A percentile compares a stretch with the other conserved stretches of the same genome.
Evolutionary conservation across 1,140 invertebrate species (phyloP).

Genomic region (Dendrolimus kikuchii): DNA sequence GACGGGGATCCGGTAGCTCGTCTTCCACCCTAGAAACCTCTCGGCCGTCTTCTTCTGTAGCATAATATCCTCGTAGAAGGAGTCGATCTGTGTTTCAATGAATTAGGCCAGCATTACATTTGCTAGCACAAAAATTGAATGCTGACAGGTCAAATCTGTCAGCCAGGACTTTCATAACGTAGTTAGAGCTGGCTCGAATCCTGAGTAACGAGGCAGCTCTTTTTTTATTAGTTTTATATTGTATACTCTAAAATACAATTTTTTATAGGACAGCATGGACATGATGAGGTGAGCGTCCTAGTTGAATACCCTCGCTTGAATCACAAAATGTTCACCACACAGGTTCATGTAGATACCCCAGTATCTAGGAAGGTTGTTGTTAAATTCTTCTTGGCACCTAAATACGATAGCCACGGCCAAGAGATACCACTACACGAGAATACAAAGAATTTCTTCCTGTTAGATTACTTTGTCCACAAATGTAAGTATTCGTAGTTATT

Average conservation of each 20-base stretch:
- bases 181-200: too few relatives aligned
- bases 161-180: too few relatives aligned
- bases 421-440: slow-evolving; percentile 70
- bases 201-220: neutral
- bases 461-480: slow-evolving; percentile 68
- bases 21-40: too few relatives aligned
- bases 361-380: slow-evolving; percentile 60
- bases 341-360: slow-evolving; percentile 42
- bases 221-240: neutral
- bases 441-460: slow-evolving; percentile 68
- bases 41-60: too few relatives aligned
- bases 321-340: slow-evolving; percentile 77
- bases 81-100: too few relatives aligned
- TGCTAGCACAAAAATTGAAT: too few relatives aligned
- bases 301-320: slow-evolving; percentile 73
- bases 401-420: slow-evolving; percentile 72
- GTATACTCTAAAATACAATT: neutral
- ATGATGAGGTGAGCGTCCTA: slow-evolving; percentile 50
- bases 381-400: slow-evolving; percentile 80
- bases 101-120: too few relatives aligned
- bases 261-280: slow-evolving; percentile 27
- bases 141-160: too few relatives aligned
- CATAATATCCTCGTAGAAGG: too few relatives aligned
- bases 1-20: too few relatives aligned
- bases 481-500: slow-evolving; percentile 29